These are phyloP conservation scores for Lycorma delicatula DNA, from an alignment of 1,140 invertebrate species.

Conservation along the genomic window DNA sequence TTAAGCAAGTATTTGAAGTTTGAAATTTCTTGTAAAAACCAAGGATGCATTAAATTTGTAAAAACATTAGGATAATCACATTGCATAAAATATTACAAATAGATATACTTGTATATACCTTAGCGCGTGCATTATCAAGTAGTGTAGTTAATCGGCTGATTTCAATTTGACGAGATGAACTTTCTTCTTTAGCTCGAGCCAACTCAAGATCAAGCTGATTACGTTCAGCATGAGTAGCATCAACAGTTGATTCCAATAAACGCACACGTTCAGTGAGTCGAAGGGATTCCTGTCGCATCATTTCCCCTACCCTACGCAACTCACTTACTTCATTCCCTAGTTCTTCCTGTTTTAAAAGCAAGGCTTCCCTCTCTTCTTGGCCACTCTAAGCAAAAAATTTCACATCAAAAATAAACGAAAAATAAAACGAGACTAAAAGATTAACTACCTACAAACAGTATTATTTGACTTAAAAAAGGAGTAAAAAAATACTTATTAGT, in stretches of 20 bases:
- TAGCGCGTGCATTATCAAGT: slow-evolving; percentile 70
- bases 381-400: slow-evolving; percentile 49
- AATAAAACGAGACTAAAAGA: not conserved
- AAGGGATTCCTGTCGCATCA: slow-evolving; percentile 48
- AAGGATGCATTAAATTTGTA: no score
- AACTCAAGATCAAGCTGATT: slow-evolving; percentile 62
- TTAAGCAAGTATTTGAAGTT: no score
- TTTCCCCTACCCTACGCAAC: slow-evolving; percentile 41
- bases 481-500: no score
- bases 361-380: slow-evolving; percentile 63
- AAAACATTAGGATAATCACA: no score
- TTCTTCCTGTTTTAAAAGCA: slow-evolving; percentile 73
- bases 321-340: slow-evolving; percentile 54
- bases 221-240: slow-evolving; percentile 59
- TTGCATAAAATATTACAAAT: no score
- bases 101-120: no score
- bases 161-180: slow-evolving; percentile 54
- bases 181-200: slow-evolving; percentile 51
- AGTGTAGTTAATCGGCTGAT: slow-evolving; percentile 63
- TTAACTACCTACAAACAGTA: no score
- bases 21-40: no score
- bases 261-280: slow-evolving; percentile 49
- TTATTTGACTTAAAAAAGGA: no score
- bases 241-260: slow-evolving; percentile 58
- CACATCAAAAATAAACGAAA: not conserved